A percentile compares a stretch with the other conserved stretches of the same genome.
These are phyloP conservation scores for Allophyes oxyacanthae DNA, from an alignment of 2,888 invertebrate species.

Conservation along the genomic window DNA sequence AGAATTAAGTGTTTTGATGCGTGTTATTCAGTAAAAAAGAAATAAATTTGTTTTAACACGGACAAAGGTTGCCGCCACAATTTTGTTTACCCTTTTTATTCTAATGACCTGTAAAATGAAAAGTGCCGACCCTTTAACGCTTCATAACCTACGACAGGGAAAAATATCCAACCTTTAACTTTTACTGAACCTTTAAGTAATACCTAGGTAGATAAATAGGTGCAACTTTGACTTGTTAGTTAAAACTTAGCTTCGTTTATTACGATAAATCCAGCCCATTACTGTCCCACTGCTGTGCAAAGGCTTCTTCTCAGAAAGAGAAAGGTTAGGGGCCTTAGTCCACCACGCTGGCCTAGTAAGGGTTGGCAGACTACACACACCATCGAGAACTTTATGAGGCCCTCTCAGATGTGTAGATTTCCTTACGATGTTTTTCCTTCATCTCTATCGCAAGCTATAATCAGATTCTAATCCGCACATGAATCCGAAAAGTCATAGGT, in stretches of 20 bases:
- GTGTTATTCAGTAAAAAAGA: slow-evolving; percentile 51
- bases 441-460: too few species aligned
- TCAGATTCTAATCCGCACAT: too few species aligned
- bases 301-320: too few species aligned
- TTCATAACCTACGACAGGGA: slow-evolving; percentile 69
- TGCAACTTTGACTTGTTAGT: slow-evolving; percentile 29
- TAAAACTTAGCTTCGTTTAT: slow-evolving; percentile 5
- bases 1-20: slow-evolving; percentile 43
- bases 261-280: slow-evolving; percentile 1
- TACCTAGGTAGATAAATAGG: slow-evolving; percentile 48
- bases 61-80: slow-evolving; percentile 62
- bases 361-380: too few species aligned
- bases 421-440: too few species aligned
- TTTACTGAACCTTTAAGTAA: slow-evolving; percentile 44
- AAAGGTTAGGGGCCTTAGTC: too few species aligned
- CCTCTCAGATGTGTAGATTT: too few species aligned
- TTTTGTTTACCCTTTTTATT: slow-evolving; percentile 79
- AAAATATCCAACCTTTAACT: slow-evolving; percentile 68
- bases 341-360: too few species aligned
- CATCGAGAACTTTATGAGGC: too few species aligned
- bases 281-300: too few species aligned
- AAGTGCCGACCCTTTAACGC: slow-evolving; percentile 71
- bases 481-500: too few species aligned
- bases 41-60: slow-evolving; percentile 56
- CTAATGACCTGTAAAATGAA: slow-evolving; percentile 84